Conservation (phyloP, 37 sponge, comb jelly and placozoan species). For the Petrosia ficiformis region DNA sequence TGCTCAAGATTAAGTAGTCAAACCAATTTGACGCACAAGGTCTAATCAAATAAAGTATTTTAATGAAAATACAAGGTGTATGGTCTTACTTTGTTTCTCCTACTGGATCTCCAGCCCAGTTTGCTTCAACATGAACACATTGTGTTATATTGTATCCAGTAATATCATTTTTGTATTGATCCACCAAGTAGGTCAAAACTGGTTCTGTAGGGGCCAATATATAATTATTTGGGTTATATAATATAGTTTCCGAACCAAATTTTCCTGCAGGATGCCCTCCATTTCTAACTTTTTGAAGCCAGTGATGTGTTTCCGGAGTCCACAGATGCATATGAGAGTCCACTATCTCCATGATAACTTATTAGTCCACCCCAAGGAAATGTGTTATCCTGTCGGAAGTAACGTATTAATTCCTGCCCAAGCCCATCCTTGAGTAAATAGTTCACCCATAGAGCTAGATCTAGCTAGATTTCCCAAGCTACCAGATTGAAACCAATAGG, state of each 20-base stretch:
- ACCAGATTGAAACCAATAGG: too few species aligned
- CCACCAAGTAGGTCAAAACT: constrained; percentile 45
- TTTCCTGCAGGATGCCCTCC: constrained; percentile 75
- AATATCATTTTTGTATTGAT: constrained; percentile 45
- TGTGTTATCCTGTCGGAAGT: too few species aligned
- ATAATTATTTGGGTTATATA: not conserved
- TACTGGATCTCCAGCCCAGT: constrained; percentile 71
- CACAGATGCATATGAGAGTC: constrained; percentile 88
- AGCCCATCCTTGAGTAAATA: too few species aligned
- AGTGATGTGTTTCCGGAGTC: constrained; percentile 81
- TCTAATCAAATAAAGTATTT: too few species aligned
- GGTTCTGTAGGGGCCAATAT: constrained; percentile 14
- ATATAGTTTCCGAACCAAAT: constrained; percentile 22
- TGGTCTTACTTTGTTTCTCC: constrained; percentile 71
- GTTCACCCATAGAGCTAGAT: too few species aligned
- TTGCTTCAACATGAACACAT: constrained; percentile 72
- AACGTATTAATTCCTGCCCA: too few species aligned
- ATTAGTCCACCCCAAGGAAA: too few species aligned
- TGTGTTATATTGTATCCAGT: constrained; percentile 65
- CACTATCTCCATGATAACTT: too few species aligned
- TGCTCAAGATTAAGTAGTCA: too few species aligned
- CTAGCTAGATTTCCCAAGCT: too few species aligned
- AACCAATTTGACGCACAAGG: too few species aligned
- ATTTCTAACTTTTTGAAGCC: constrained; percentile 60
- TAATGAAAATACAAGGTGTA: too few species aligned